Conservation (phyloP, 2,797 vertebrate genomes). For the Pangasius krempfi region DNA sequence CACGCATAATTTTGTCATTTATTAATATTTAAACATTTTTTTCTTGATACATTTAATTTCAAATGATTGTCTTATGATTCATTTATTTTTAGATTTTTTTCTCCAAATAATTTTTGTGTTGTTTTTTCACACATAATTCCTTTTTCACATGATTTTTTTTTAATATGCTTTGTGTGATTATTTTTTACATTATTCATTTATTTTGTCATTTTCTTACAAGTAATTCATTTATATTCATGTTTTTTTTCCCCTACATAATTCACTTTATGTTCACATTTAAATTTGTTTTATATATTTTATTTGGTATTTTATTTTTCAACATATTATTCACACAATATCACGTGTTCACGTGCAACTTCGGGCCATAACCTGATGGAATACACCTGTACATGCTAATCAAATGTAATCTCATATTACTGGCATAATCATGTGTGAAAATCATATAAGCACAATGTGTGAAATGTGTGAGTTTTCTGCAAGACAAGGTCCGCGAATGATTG, state of each 20-base stretch:
- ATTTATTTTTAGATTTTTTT: not conserved
- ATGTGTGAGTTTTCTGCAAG: not conserved
- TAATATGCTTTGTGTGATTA: not conserved
- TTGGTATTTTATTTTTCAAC: not conserved
- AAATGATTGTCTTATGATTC: not conserved
- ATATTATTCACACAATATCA: too few species aligned
- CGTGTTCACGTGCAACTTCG: too few species aligned
- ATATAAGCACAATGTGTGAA: not conserved
- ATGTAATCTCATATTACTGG: not conserved
- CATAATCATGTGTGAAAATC: not conserved
- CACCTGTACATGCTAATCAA: too few species aligned
- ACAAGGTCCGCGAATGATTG: not conserved
- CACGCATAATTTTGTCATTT: too few species aligned
- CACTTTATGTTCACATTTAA: not conserved
- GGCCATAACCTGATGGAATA: too few species aligned
- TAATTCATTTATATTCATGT: not conserved
- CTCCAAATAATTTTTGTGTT: not conserved
- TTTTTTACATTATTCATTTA: not conserved
- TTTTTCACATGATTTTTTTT: not conserved
- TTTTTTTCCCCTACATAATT: not conserved
- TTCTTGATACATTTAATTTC: not conserved
- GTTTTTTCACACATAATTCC: not conserved
- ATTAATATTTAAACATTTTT: not conserved
- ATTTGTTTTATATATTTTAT: too few species aligned
- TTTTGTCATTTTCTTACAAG: not conserved